These are phyloP conservation scores for Sparus aurata DNA, from an alignment of 2,797 vertebrate species.

Conservation along the genomic window DNA sequence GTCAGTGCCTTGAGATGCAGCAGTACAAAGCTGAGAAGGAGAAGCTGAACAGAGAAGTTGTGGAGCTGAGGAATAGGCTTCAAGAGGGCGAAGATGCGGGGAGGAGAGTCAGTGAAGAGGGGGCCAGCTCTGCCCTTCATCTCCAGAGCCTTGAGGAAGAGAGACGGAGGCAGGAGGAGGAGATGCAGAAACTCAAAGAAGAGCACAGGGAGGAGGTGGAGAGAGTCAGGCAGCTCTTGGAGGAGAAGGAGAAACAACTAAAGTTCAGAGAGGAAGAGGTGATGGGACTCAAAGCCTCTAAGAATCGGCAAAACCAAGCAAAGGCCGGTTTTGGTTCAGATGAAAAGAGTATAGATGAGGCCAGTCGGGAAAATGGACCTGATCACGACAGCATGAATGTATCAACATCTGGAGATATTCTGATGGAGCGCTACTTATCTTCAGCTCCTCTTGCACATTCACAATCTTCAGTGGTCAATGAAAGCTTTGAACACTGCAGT, in stretches of 20 bases:
- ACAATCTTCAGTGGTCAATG: constrained; percentile 71
- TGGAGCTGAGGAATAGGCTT: constrained; percentile 78
- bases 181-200: constrained; percentile 64
- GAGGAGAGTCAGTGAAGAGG: constrained; percentile 63
- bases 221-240: constrained; percentile 68
- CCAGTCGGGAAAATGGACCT: constrained; percentile 47
- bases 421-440: constrained; percentile 87
- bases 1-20: constrained; percentile 79
- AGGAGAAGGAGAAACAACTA: constrained; percentile 71
- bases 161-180: constrained; percentile 62
- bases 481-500: constrained; percentile 68
- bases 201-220: constrained; percentile 70
- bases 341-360: constrained; percentile 35
- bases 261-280: constrained; percentile 71
- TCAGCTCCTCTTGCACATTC: constrained; percentile 61
- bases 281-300: constrained; percentile 67
- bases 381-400: constrained; percentile 55
- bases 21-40: constrained; percentile 86
- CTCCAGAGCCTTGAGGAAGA: constrained; percentile 75
- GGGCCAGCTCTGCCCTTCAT: constrained; percentile 62
- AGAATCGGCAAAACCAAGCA: constrained; percentile 74
- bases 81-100: constrained; percentile 68
- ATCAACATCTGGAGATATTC: constrained; percentile 56
- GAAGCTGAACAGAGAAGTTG: constrained; percentile 82
- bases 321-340: constrained; percentile 52